These are phyloP conservation scores for Cyrtonyx montezumae DNA, from an alignment of 2,113 vertebrate species.

Conservation along the genomic window DNA sequence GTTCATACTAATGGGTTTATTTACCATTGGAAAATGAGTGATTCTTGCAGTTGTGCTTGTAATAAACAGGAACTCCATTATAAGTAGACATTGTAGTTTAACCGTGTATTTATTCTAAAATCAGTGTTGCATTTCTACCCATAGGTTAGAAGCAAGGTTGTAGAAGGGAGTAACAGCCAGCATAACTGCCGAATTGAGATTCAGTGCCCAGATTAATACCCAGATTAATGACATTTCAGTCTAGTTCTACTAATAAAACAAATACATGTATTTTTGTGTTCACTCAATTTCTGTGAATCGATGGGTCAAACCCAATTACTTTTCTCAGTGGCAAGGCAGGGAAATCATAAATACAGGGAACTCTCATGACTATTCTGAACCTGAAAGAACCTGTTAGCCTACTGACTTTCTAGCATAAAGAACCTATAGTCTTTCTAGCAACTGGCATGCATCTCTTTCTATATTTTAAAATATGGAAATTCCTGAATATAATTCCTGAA, in stretches of 20 bases:
- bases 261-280: neutral
- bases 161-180: neutral
- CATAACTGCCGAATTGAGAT: neutral
- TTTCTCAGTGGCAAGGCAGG: neutral
- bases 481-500: neutral
- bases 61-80: neutral
- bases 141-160: neutral
- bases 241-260: neutral
- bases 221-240: neutral
- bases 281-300: neutral
- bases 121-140: neutral
- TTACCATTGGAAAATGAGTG: neutral
- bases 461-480: neutral
- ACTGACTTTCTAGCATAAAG: neutral
- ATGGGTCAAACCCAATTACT: neutral
- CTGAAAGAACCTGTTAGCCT: neutral
- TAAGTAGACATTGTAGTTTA: neutral
- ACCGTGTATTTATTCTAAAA: neutral
- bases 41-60: neutral
- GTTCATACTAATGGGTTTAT: neutral
- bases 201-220: neutral
- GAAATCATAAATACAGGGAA: neutral
- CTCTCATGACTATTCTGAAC: neutral
- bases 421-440: neutral
- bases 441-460: neutral